Percentiles rank a stretch among this genome's conserved stretches.
Evolutionary conservation across 2,888 invertebrate genomes (phyloP).

Genomic region (Aplocera efformata): DNA sequence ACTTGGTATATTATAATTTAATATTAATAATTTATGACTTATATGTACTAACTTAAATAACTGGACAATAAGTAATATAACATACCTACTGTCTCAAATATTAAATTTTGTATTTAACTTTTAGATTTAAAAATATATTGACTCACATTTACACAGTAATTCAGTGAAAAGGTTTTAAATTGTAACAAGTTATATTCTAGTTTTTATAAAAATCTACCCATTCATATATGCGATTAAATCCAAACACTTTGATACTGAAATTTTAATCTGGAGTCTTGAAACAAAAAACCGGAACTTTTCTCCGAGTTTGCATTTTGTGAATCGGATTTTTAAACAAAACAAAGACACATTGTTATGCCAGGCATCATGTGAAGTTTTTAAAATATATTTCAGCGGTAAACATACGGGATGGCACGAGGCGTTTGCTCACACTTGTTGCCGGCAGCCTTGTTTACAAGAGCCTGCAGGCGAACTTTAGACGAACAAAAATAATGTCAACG

Average conservation of each 20-base stretch:
- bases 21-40: no score
- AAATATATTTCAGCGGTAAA: slow-evolving; percentile 14
- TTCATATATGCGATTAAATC: slow-evolving; percentile 1
- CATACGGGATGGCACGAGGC: slow-evolving; percentile 20
- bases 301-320: slow-evolving; percentile 1
- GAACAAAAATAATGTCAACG: slow-evolving; percentile 42
- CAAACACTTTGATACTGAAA: neutral
- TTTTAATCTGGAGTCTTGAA: slow-evolving; percentile 1
- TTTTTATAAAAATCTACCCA: no score
- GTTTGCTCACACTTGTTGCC: slow-evolving; percentile 31
- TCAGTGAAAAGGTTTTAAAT: no score
- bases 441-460: slow-evolving; percentile 41
- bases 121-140: no score
- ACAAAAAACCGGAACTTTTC: slow-evolving; percentile 2
- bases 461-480: slow-evolving; percentile 45
- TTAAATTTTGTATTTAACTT: no score
- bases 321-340: slow-evolving; percentile 13
- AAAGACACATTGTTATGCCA: slow-evolving; percentile 8
- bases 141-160: no score
- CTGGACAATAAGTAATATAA: no score
- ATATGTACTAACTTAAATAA: no score
- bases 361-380: slow-evolving; percentile 7
- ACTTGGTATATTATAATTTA: no score
- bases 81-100: no score
- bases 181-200: no score